Evolutionary conservation across 2,888 invertebrate genomes (phyloP).

Genomic region (Hypomecis atomaria): DNA sequence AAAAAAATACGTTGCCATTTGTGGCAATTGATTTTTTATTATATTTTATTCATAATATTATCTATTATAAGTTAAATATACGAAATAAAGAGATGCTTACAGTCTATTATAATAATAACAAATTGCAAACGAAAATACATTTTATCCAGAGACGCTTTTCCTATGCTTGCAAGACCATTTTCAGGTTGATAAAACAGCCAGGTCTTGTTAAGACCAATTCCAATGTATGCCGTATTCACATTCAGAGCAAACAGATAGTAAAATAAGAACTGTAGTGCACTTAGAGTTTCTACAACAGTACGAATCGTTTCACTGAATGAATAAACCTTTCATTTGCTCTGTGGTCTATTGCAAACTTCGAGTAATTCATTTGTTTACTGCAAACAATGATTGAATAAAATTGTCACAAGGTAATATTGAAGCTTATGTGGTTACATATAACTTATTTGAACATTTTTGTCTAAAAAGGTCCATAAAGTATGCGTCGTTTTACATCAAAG

Average conservation of each 20-base stretch:
- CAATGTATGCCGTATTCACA: slow-evolving; percentile 3
- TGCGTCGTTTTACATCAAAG: too few relatives aligned
- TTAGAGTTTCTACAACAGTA: neutral
- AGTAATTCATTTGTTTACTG: slow-evolving; percentile 10
- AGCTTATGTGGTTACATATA: neutral
- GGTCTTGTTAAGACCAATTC: slow-evolving; percentile 3
- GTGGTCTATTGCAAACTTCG: slow-evolving; percentile 5
- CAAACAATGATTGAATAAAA: slow-evolving; percentile 23
- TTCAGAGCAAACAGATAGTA: slow-evolving; percentile 8
- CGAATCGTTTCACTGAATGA: slow-evolving; percentile 1
- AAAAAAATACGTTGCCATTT: too few relatives aligned
- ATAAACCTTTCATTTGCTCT: slow-evolving; percentile 15
- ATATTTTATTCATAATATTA: too few relatives aligned
- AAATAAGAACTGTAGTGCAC: too few relatives aligned
- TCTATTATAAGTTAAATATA: too few relatives aligned
- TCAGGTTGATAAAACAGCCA: neutral
- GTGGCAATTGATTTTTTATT: too few relatives aligned
- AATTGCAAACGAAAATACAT: too few relatives aligned
- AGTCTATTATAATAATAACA: too few relatives aligned
- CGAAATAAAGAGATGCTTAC: too few relatives aligned
- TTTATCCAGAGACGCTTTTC: too few relatives aligned
- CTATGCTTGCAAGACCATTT: neutral
- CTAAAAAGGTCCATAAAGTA: too few relatives aligned
- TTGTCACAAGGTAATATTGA: neutral
- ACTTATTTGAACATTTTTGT: too few relatives aligned